A percentile compares a stretch with the other conserved stretches of the same genome.
These are phyloP conservation scores for Enteromius argenteus DNA, from an alignment of 2,797 vertebrate species.

Conservation along the genomic window DNA sequence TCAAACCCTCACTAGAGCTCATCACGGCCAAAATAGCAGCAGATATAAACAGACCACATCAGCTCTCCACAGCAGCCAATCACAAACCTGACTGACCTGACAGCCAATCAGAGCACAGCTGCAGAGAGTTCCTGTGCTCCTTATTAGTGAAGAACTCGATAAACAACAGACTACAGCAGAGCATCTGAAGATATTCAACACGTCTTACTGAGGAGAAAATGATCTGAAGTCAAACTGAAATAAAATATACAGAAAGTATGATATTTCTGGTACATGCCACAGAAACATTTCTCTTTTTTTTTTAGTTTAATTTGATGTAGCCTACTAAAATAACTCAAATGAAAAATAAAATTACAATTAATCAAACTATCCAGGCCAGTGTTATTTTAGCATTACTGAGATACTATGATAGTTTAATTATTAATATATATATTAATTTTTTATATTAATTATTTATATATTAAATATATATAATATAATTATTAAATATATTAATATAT, in stretches of 20 bases:
- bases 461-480: no score
- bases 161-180: neutral
- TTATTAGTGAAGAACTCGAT: neutral
- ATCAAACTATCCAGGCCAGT: neutral
- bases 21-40: slow-evolving; percentile 40
- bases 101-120: slow-evolving; percentile 68
- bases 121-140: neutral
- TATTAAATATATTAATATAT: no score
- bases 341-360: no score
- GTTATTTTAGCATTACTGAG: neutral
- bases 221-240: no score
- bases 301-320: no score
- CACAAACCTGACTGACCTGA: slow-evolving; percentile 69
- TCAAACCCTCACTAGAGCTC: slow-evolving; percentile 1
- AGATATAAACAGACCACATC: slow-evolving; percentile 77
- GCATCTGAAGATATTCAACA: neutral
- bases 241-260: neutral
- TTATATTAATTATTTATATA: no score
- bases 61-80: slow-evolving; percentile 77
- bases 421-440: no score
- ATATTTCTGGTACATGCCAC: neutral
- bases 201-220: neutral
- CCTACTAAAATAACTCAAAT: neutral
- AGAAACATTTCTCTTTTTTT: no score
- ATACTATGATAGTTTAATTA: neutral